These are phyloP conservation scores for Microplitis mediator DNA, from an alignment of 1,140 invertebrate genomes.

Conservation along the genomic window DNA sequence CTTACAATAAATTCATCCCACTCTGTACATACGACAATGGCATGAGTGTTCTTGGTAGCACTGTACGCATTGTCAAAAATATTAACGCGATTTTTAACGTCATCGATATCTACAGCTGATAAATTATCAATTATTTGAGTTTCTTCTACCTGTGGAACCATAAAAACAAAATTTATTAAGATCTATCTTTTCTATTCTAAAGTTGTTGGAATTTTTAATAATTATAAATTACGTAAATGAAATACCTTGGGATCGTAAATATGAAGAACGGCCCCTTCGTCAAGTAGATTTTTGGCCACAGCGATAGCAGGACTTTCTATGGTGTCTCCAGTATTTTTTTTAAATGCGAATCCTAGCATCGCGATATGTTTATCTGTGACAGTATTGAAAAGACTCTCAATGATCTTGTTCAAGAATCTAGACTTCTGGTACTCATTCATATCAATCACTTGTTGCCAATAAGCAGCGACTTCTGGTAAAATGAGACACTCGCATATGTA, in stretches of 20 bases:
- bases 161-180: background rate
- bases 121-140: slow-evolving; percentile 81
- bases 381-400: slow-evolving; percentile 94
- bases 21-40: slow-evolving; percentile 96
- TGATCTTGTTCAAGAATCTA: slow-evolving; percentile 91
- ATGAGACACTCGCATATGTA: slow-evolving; percentile 97
- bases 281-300: slow-evolving; percentile 88
- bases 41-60: slow-evolving; percentile 87
- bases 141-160: slow-evolving; percentile 69
- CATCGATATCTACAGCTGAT: slow-evolving; percentile 70
- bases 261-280: slow-evolving; percentile 92
- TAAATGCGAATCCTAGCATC: slow-evolving; percentile 97
- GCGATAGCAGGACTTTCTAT: slow-evolving; percentile 96
- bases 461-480: slow-evolving; percentile 92
- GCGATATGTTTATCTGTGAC: slow-evolving; percentile 95
- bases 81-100: slow-evolving; percentile 71
- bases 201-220: background rate
- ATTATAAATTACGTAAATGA: slow-evolving; percentile 24
- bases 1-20: slow-evolving; percentile 97
- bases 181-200: too few relatives aligned
- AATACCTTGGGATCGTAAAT: slow-evolving; percentile 99
- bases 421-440: slow-evolving; percentile 98
- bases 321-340: slow-evolving; percentile 98
- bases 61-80: slow-evolving; percentile 84
- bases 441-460: slow-evolving; percentile 97